phyloP scores from a whole-genome alignment of 2,113 vertebrate species.

The Sakesphorus luctuosus region DNA sequence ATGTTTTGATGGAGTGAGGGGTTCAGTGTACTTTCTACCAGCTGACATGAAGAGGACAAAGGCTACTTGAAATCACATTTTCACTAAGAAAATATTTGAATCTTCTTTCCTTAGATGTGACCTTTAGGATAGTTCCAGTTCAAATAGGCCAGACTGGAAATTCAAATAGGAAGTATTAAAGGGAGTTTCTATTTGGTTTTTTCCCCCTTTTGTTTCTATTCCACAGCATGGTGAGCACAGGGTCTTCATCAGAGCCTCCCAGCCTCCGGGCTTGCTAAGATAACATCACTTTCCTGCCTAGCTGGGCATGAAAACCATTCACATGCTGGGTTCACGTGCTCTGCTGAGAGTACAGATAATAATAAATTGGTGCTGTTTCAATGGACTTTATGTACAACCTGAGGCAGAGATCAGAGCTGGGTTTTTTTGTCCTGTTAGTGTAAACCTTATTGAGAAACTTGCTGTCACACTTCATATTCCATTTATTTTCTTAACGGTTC shows the following conservation, averaged over 20 bases:
- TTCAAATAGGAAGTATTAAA: background rate
- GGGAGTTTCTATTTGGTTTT: background rate
- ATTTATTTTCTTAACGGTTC: conserved; percentile 43
- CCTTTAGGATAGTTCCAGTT: background rate
- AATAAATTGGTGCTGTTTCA: conserved; percentile 3
- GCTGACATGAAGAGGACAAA: background rate
- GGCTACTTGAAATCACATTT: background rate
- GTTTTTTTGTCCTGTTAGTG: background rate
- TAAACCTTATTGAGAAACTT: conserved; percentile 14
- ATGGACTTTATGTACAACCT: conserved; percentile 3
- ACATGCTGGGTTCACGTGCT: background rate
- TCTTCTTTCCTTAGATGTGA: background rate
- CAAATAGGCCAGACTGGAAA: background rate
- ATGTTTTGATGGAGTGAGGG: background rate
- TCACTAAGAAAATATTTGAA: background rate
- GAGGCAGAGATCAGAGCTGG: conserved; percentile 25
- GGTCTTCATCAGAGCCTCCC: background rate
- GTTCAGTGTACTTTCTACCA: background rate
- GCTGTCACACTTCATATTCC: conserved; percentile 22
- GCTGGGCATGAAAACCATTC: background rate
- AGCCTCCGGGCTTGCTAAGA: background rate
- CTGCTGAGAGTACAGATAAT: background rate
- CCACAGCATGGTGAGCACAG: background rate
- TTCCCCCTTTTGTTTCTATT: background rate
- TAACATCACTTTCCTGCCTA: background rate